These are phyloP conservation scores for Zele albiditarsus DNA, from an alignment of 2,888 invertebrate genomes.

Conservation along the genomic window DNA sequence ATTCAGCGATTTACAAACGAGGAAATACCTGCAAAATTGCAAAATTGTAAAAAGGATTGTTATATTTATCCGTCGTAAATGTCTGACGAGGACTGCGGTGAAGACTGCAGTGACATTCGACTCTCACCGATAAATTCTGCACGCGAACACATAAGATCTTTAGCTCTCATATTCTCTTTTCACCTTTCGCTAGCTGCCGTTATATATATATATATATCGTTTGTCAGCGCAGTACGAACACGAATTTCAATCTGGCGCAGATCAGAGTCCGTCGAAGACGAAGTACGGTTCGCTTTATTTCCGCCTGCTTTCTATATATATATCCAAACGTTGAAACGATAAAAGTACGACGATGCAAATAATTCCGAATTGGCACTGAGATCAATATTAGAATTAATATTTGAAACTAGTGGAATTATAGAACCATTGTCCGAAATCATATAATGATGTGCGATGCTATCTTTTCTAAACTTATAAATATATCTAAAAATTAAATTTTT, in stretches of 20 bases:
- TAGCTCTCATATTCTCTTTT: conserved; percentile 16
- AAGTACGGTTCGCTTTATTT: conserved; percentile 34
- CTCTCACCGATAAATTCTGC: conserved; percentile 45
- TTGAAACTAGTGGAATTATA: not conserved
- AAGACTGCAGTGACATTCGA: conserved; percentile 45
- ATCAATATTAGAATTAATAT: not conserved
- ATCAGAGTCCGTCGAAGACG: conserved; percentile 40
- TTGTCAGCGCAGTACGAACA: conserved; percentile 27
- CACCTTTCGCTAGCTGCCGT: not conserved
- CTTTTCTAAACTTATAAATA: not conserved
- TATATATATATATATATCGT: not conserved
- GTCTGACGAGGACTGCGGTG: conserved; percentile 5
- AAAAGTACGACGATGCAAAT: conserved; percentile 28
- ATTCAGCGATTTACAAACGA: too few relatives aligned
- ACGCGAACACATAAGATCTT: conserved; percentile 21
- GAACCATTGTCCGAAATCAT: not conserved
- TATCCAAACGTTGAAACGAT: conserved; percentile 24
- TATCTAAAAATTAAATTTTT: not conserved
- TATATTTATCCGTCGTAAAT: conserved; percentile 13
- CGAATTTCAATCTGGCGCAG: conserved; percentile 47
- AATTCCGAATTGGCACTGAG: conserved; percentile 23
- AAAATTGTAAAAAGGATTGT: too few relatives aligned
- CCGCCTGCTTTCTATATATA: conserved; percentile 24
- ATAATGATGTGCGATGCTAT: not conserved
- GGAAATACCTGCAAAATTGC: too few relatives aligned